These are phyloP conservation scores for Petromus typicus DNA, from an alignment of 2,113 vertebrate genomes.

Conservation along the genomic window DNA sequence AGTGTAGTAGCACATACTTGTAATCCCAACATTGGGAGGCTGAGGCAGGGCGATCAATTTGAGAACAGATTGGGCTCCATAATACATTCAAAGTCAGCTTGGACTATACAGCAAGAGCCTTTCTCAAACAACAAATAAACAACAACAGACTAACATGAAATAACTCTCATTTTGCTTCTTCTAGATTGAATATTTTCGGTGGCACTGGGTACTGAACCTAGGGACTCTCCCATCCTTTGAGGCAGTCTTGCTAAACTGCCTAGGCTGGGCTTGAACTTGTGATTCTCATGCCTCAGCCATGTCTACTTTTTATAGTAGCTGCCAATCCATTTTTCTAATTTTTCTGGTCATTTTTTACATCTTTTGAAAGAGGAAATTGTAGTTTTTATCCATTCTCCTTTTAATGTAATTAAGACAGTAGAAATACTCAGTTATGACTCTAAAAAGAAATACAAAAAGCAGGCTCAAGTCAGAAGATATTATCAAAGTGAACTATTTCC, in stretches of 20 bases:
- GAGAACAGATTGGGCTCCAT: neutral
- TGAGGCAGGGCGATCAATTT: neutral
- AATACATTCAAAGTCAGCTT: neutral
- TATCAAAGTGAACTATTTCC: conserved; percentile 26
- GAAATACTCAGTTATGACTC: conserved; percentile 36
- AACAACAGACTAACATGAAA: neutral
- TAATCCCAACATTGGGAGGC: neutral
- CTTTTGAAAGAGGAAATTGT: conserved; percentile 48
- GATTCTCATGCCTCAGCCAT: neutral
- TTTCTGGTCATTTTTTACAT: neutral
- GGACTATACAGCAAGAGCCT: neutral
- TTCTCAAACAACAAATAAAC: neutral
- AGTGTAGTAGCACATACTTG: neutral
- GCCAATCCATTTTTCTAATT: conserved; percentile 15
- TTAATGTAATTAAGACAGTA: conserved; percentile 11
- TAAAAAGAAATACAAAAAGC: neutral
- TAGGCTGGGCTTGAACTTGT: neutral
- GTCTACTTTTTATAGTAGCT: conserved; percentile 1
- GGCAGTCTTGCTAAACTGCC: neutral
- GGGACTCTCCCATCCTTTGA: neutral
- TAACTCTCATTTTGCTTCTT: conserved; percentile 9
- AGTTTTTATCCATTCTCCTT: conserved; percentile 12
- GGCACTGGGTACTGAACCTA: neutral
- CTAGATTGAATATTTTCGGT: neutral
- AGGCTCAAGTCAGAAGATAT: neutral